A percentile compares a stretch with the other conserved stretches of the same genome.
phyloP scores from a whole-genome alignment of 2,888 invertebrate species.

The Aspidiotus destructor region DNA sequence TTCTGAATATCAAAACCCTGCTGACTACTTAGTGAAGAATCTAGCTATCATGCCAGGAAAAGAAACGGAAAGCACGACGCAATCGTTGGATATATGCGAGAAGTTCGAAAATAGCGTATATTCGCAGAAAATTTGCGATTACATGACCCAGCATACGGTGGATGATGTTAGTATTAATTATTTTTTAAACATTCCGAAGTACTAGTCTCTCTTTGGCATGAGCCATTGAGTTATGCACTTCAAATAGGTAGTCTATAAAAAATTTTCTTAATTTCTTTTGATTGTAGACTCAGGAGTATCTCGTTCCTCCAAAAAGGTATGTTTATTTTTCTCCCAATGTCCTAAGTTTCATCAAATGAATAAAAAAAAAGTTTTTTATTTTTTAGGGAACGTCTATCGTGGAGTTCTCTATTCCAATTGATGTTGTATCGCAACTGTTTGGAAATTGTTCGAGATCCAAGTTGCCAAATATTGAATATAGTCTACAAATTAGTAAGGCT shows the following conservation, averaged over 20 bases:
- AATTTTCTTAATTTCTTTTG: no score
- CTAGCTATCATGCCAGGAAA: slow-evolving; percentile 63
- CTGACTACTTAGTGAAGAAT: slow-evolving; percentile 78
- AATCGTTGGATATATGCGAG: slow-evolving; percentile 54
- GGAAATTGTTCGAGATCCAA: slow-evolving; percentile 67
- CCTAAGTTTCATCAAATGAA: background rate
- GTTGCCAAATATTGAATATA: slow-evolving; percentile 63
- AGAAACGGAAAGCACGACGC: slow-evolving; percentile 45
- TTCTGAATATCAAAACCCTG: slow-evolving; percentile 76
- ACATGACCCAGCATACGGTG: slow-evolving; percentile 4
- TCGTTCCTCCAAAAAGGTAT: no score
- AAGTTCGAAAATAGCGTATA: slow-evolving; percentile 67
- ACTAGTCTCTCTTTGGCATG: no score
- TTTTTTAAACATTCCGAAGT: no score
- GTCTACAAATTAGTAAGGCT: slow-evolving; percentile 69
- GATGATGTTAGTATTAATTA: no score
- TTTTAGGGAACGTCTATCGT: slow-evolving; percentile 52
- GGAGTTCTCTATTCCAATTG: slow-evolving; percentile 63
- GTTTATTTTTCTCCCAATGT: no score
- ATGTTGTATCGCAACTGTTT: slow-evolving; percentile 64
- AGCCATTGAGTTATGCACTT: no score
- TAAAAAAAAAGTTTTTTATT: slow-evolving; percentile 8
- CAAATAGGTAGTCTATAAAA: no score
- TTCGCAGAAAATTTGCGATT: slow-evolving; percentile 59
- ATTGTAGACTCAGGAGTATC: no score